Evolutionary conservation across 2,113 vertebrate species (phyloP), one percentile per base, ranked within the genome.

Genomic region (Rhinoptilus africanus): DNA sequence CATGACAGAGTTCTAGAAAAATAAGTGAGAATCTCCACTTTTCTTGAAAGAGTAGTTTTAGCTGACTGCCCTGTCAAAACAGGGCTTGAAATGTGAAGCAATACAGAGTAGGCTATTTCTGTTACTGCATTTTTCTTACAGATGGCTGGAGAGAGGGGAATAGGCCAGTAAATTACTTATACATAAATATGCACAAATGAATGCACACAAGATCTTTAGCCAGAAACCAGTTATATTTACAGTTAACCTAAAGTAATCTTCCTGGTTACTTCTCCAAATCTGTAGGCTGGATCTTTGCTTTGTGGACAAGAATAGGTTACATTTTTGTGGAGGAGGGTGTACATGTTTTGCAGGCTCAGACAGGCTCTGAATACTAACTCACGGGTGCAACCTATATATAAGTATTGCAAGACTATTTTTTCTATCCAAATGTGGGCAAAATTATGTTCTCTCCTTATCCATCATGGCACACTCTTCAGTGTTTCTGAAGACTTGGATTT

Each of bases 241-340:
- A 95, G 47, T 83, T 79, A 74, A 81, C 66, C 39, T 62, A 82
- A 76, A 59, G 17, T 43, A 85, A 80, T 96, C 71, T 90, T 90
- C 28, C 53, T 26, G 30, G 54, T 82, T 90, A 74, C 37, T 77
- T 92, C n/a, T 88, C 59, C 59, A 80, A 85, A 73, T 71, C 59
- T 59, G 54, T 63, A 71, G 82, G 74, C 20, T 88, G 78, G 12
- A 73, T 94, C 67, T 94, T 90, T 77, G 35, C 63, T 93, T 87
- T 94, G 82, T 83, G 90, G 59, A 92, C 81, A 83, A 83, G 63
- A 88, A 97, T 94, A 95, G 41, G 67, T 86, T 93, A 66, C 81
- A 93, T 95, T 95, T 94, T 95, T 93, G 95, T 94, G 93, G 71
- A 47, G 90, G 93, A 90, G 88, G 92, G 79, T 54, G 89, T 92